Evolutionary conservation across 1,140 invertebrate genomes (phyloP), one percentile per base, ranked within the genome.

Genomic region (Leptonema lineaticorne): DNA sequence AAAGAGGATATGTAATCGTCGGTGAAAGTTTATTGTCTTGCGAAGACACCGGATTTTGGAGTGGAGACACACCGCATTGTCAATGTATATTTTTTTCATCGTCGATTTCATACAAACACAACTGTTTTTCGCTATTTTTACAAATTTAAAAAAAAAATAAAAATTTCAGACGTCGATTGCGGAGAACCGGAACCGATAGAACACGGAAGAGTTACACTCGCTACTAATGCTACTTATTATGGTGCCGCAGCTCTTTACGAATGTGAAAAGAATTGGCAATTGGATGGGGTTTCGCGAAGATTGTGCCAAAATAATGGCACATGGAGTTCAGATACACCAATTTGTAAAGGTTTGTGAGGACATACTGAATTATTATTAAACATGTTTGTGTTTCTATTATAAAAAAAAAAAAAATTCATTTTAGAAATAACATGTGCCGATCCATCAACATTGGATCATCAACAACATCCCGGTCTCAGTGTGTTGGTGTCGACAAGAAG

Each of bases 261-360:
- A 69, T 97, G 95, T 75, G 85, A 93, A 27, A 78, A 85, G 1
- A 91, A 95, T 73, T 96, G 88, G 79, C 87, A 91, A 75, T 78
- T 96, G 3, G 91, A 91, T 67, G 92, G 93, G 1, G 91, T 92
- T 33, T 90, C 89, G 0, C 83, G 91, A 65, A 82, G 93, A 74
- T 76, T 91, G 30, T 97, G 95, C 76, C 85, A 93, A 11, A 93
- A 95, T 76, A 93, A 97, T 78, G 92, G 90, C 14, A 92, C 91
- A 0, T 95, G 93, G 92, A 92, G 90, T 68, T 90, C 89, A 6
- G 87, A 88, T 50, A 79, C 87, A 6, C 93, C 95, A 0, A 77
- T 81, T 6, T 97, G 94, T 77, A 85, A 85, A 82, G 89, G 90
- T 90, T 82, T 74, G 62, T n/a, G n/a, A n/a, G n/a, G n/a, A n/a